A percentile compares a stretch with the other conserved stretches of the same genome.
phyloP scores from a whole-genome alignment of 2,113 vertebrate species.

The Nansenia antarctica region DNA sequence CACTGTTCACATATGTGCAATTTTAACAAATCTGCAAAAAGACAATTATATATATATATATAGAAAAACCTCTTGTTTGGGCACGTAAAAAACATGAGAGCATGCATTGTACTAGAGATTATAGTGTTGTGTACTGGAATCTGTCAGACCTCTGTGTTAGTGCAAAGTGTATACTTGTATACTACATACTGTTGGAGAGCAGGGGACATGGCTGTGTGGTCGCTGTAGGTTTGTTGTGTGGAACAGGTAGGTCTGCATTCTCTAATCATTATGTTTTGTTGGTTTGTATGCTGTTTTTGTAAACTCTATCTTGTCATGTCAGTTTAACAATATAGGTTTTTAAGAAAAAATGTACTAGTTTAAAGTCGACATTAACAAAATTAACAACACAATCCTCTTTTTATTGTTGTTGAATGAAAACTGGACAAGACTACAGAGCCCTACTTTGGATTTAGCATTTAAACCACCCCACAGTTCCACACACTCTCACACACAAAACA shows the following conservation, averaged over 20 bases:
- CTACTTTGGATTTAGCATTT: conserved; percentile 25
- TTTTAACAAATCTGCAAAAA: conserved; percentile 54
- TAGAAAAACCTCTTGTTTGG: conserved; percentile 38
- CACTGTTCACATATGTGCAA: conserved; percentile 56
- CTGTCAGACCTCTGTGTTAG: conserved; percentile 68
- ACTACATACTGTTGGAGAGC: conserved; percentile 68
- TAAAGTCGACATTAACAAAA: conserved; percentile 22
- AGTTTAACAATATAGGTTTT: conserved; percentile 21
- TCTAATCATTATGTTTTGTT: conserved; percentile 38
- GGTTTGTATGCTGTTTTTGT: conserved; percentile 46
- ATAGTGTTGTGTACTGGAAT: conserved; percentile 65
- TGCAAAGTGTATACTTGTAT: conserved; percentile 65
- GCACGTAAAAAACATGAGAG: conserved; percentile 65
- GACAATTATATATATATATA: too few relatives aligned
- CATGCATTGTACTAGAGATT: conserved; percentile 74
- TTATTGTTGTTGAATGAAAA: neutral
- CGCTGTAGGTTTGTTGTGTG: conserved; percentile 60
- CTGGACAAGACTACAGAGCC: conserved; percentile 29
- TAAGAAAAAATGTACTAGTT: conserved; percentile 22
- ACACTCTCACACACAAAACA: conserved; percentile 33
- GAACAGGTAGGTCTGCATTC: conserved; percentile 53
- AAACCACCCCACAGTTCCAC: conserved; percentile 32
- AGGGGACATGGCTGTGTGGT: conserved; percentile 59
- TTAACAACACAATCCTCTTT: conserved; percentile 18
- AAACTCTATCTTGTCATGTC: conserved; percentile 36